Percentiles rank a stretch among this genome's conserved stretches.
Evolutionary conservation across 2,888 invertebrate species (phyloP).

Genomic region (Deroplatys truncata): DNA sequence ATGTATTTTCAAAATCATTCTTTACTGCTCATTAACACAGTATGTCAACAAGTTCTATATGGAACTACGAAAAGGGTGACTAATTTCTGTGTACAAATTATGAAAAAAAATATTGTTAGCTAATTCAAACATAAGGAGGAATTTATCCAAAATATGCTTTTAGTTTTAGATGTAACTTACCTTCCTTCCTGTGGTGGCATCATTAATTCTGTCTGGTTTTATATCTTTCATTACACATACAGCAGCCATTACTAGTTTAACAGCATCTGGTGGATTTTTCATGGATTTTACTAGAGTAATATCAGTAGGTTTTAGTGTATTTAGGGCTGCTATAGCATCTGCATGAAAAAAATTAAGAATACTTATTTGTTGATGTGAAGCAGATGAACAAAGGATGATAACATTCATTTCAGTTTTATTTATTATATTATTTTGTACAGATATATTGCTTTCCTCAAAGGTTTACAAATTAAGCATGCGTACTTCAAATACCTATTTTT

Average conservation of each 20-base stretch:
- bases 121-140: neutral
- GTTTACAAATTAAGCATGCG: no score
- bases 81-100: neutral
- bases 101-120: neutral
- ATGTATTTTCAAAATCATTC: no score
- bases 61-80: neutral
- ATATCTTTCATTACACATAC: constrained; percentile 83
- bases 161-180: constrained; percentile 31
- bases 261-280: constrained; percentile 80
- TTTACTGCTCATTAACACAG: no score
- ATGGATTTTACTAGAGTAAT: constrained; percentile 83
- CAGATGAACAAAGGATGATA: no score
- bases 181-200: constrained; percentile 56
- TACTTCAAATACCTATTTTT: no score
- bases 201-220: constrained; percentile 70
- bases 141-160: neutral
- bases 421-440: no score
- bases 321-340: constrained; percentile 59
- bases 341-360: neutral
- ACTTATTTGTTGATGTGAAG: no score
- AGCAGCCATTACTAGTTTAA: constrained; percentile 83
- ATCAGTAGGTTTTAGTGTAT: constrained; percentile 80
- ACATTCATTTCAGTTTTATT: no score
- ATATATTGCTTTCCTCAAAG: no score
- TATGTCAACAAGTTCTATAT: no score